phyloP scores from a whole-genome alignment of 2,113 vertebrate species.

The Cyphomyrus plagiostoma region DNA sequence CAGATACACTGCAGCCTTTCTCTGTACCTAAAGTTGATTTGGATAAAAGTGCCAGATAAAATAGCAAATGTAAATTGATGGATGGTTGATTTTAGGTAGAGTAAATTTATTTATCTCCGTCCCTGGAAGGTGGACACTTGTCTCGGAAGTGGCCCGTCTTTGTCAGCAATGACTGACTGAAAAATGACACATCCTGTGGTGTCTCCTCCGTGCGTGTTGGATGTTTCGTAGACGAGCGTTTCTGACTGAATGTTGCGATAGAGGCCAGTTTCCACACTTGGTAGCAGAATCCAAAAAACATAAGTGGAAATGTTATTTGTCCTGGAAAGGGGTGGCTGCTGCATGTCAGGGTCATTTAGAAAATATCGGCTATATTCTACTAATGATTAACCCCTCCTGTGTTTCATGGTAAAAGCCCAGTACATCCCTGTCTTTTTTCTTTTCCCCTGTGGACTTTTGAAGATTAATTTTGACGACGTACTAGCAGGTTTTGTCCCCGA shows the following conservation, averaged over 20 bases:
- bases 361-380: slow-evolving; percentile 57
- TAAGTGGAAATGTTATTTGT: slow-evolving; percentile 52
- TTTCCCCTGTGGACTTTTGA: slow-evolving; percentile 21
- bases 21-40: background rate
- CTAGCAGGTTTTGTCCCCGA: slow-evolving; percentile 41
- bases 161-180: slow-evolving; percentile 42
- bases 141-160: slow-evolving; percentile 24
- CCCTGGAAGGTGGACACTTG: slow-evolving; percentile 21
- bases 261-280: slow-evolving; percentile 41
- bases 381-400: slow-evolving; percentile 50
- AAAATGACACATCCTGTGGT: slow-evolving; percentile 42
- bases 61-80: slow-evolving; percentile 20
- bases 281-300: slow-evolving; percentile 28
- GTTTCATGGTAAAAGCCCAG: slow-evolving; percentile 45
- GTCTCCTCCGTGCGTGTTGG: slow-evolving; percentile 36
- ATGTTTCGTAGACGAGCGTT: slow-evolving; percentile 28
- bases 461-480: slow-evolving; percentile 52
- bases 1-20: background rate
- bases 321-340: slow-evolving; percentile 53
- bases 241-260: background rate
- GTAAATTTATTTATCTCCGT: slow-evolving; percentile 34
- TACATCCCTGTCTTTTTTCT: background rate
- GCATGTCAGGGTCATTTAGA: slow-evolving; percentile 51
- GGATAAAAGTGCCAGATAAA: background rate
- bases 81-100: slow-evolving; percentile 17